phyloP scores from a whole-genome alignment of 2,888 invertebrate species.

The Dryobotodes eremita region DNA sequence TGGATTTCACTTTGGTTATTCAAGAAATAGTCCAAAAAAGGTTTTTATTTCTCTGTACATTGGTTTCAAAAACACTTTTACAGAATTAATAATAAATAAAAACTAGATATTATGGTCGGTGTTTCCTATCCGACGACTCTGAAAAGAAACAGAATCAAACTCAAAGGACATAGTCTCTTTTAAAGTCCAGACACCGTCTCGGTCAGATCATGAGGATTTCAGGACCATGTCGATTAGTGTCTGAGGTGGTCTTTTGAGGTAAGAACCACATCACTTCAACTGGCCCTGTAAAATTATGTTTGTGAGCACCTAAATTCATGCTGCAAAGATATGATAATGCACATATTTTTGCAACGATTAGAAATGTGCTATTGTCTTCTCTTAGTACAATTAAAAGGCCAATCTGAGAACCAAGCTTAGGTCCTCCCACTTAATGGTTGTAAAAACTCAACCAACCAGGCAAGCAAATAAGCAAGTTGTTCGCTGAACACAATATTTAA shows the following conservation, averaged over 20 bases:
- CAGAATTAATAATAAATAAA: background rate
- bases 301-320: background rate
- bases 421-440: too few relatives aligned
- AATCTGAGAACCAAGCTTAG: background rate
- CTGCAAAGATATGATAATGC: background rate
- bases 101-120: background rate
- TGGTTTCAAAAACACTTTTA: background rate
- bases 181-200: background rate
- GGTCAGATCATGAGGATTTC: background rate
- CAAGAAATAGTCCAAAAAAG: background rate
- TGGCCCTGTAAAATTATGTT: background rate
- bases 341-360: background rate
- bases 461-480: background rate
- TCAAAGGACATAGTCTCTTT: background rate
- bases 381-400: background rate
- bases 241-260: background rate
- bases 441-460: background rate
- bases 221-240: background rate
- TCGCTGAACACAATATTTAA: background rate
- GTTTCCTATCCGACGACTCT: too few relatives aligned
- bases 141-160: background rate
- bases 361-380: background rate
- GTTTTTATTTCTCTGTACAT: background rate
- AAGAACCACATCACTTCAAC: background rate
- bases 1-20: too few relatives aligned